phyloP scores from a whole-genome alignment of 2,888 invertebrate genomes.

The Hybos culiciformis region DNA sequence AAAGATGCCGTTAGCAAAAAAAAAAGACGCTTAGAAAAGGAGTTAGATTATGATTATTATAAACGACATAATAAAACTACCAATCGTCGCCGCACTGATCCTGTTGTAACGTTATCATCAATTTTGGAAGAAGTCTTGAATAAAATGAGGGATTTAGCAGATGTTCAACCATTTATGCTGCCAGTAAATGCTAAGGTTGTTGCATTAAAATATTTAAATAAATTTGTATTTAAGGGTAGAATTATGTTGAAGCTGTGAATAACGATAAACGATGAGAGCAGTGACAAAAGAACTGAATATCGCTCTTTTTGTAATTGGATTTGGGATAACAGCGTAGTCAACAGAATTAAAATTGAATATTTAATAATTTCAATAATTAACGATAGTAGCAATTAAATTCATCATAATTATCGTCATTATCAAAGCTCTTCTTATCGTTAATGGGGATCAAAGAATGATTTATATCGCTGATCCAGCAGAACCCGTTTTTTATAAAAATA shows the following conservation, averaged over 20 bases:
- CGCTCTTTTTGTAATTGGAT: too few relatives aligned
- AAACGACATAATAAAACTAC: conserved; percentile 69
- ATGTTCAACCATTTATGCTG: conserved; percentile 83
- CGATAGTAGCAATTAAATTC: too few relatives aligned
- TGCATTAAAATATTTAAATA: not conserved
- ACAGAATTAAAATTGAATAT: not conserved
- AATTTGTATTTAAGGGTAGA: too few relatives aligned
- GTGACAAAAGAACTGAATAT: too few relatives aligned
- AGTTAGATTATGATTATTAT: conserved; percentile 78
- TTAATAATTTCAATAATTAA: not conserved
- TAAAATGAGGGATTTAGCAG: conserved; percentile 81
- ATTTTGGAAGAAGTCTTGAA: conserved; percentile 83
- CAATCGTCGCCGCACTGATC: conserved; percentile 87
- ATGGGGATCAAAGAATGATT: too few relatives aligned
- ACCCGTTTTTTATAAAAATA: too few relatives aligned
- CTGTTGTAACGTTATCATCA: conserved; percentile 85
- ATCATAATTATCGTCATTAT: too few relatives aligned
- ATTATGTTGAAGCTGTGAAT: too few relatives aligned
- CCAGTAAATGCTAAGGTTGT: conserved; percentile 83
- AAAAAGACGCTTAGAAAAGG: conserved; percentile 48
- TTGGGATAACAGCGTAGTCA: not conserved
- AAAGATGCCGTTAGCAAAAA: conserved; percentile 55
- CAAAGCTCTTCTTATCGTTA: too few relatives aligned
- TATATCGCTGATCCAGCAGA: too few relatives aligned
- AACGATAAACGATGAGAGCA: too few relatives aligned